Evolutionary conservation across 2,113 vertebrate species (phyloP).

Genomic region (Paramormyrops kingsleyae): DNA sequence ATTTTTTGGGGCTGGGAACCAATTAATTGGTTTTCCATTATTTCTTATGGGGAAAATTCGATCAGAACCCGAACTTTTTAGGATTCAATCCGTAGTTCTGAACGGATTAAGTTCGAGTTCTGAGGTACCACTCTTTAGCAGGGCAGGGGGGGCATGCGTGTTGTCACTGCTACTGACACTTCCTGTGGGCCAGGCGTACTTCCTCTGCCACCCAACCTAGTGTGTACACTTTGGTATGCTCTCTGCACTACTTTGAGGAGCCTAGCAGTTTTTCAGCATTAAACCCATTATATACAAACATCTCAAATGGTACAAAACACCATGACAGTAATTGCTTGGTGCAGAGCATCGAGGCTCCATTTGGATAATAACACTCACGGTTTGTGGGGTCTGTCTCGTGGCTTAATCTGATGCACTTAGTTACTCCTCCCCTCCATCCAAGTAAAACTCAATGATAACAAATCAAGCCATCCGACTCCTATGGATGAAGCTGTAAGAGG

Average conservation of each 20-base stretch:
- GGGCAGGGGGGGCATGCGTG: too few relatives aligned
- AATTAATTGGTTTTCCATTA: too few relatives aligned
- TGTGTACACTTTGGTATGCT: background rate
- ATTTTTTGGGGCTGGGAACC: too few relatives aligned
- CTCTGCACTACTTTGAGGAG: background rate
- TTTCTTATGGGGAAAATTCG: too few relatives aligned
- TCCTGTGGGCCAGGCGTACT: background rate
- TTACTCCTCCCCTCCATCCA: background rate
- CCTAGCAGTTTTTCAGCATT: background rate
- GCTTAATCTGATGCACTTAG: background rate
- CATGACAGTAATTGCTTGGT: background rate
- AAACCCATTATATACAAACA: background rate
- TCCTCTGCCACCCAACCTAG: background rate
- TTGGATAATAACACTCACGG: background rate
- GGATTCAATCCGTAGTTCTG: too few relatives aligned
- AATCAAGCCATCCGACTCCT: background rate
- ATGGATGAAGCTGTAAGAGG: background rate
- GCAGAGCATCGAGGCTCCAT: background rate
- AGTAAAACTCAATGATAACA: background rate
- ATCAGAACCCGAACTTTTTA: too few relatives aligned
- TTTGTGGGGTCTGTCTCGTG: background rate
- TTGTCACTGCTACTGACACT: background rate
- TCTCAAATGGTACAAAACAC: background rate
- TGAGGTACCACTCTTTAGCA: too few relatives aligned
- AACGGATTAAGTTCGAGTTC: too few relatives aligned